Evolutionary conservation across 2,888 invertebrate genomes (phyloP), one percentile per base, ranked within the genome.

Genomic region (Anthoptus insignis): DNA sequence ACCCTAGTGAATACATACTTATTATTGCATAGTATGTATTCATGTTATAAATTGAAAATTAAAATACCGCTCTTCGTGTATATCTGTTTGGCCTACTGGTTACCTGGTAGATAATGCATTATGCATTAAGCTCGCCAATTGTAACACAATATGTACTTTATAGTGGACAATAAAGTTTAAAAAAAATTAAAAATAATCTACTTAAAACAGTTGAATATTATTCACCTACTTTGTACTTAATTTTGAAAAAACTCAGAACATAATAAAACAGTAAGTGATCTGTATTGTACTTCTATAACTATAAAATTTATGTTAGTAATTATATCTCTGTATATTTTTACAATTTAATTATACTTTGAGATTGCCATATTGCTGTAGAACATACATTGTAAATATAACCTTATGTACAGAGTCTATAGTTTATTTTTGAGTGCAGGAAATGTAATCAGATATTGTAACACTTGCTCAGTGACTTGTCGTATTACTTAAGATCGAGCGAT

Each of bases 341-440:
- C 52, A 16, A 52, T 52, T 32, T 52, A 52, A 52, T 52, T 32
- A 52, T 52, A 27, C 16, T 50, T 27, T 27, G n/a, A 50, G 22
- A 50, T 50, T 27, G 21, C n/a, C 6, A 50, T 14, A 1, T 3
- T 16, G 22, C 7, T 0, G 22, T 13, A n/a, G 1, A 6, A 47
- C 9, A 9, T 16, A 5, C 42, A 47, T 2, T 13, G 13, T 21
- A 11, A 47, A 47, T 21, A 22, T 5, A 22, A 47, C 2, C 13
- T 47, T 47, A 47, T 6, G 2, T 22, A 13, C 2, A 1, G 21
- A 3, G 4, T 6, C 13, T 13, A 47, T 1, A 47, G 47, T 47
- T 4, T 11, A 22, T 13, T 13, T 47, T 47, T 22, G n/a, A 22
- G 7, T 13, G 34, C 13, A 34, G 34, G 34, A 47, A n/a, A 22